Percentiles rank a stretch among this genome's conserved stretches.
These are phyloP conservation scores for Drepana falcataria DNA, from an alignment of 2,888 invertebrate genomes.

Conservation along the genomic window DNA sequence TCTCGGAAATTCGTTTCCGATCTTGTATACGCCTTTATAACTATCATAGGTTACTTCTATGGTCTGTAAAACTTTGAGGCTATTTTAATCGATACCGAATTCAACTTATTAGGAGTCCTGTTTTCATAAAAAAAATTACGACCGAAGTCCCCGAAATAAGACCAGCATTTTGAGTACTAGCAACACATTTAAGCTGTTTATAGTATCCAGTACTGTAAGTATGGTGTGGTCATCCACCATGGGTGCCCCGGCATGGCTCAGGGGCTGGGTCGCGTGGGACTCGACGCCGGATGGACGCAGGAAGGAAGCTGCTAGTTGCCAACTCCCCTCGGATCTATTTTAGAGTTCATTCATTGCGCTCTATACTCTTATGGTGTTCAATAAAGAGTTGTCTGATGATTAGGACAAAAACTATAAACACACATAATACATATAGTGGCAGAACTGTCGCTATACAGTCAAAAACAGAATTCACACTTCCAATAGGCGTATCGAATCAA, in stretches of 20 bases:
- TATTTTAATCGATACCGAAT: too few relatives aligned
- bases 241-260: constrained; percentile 24
- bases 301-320: constrained; percentile 78
- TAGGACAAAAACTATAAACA: not conserved
- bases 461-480: too few relatives aligned
- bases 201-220: constrained; percentile 12
- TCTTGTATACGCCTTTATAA: constrained; percentile 1
- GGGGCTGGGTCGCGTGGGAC: constrained; percentile 60
- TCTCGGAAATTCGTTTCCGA: constrained; percentile 10
- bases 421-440: too few relatives aligned
- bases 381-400: constrained; percentile 12
- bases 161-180: too few relatives aligned
- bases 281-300: constrained; percentile 71
- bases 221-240: constrained; percentile 42
- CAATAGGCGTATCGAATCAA: not conserved
- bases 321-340: constrained; percentile 75
- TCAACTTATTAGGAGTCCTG: too few relatives aligned
- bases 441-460: too few relatives aligned
- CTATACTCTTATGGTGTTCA: constrained; percentile 46
- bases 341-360: constrained; percentile 67
- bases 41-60: not conserved
- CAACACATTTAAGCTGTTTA: constrained; percentile 5
- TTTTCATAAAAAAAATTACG: too few relatives aligned
- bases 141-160: too few relatives aligned
- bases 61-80: too few relatives aligned